These are phyloP conservation scores for Scyliorhinus canicula DNA, from an alignment of 2,797 vertebrate genomes.

Conservation along the genomic window DNA sequence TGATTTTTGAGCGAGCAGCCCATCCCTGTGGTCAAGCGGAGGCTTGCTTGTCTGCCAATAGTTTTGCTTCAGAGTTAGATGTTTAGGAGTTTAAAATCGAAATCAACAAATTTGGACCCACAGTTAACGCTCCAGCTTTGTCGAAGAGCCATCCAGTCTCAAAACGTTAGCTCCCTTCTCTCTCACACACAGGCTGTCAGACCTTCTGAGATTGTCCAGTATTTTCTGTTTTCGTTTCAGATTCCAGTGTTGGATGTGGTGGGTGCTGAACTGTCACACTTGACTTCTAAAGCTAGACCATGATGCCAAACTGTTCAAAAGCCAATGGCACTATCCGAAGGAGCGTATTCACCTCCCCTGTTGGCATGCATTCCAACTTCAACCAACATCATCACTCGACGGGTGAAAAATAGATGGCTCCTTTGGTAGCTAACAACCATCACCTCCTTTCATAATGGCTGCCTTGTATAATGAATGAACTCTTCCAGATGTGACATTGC, in stretches of 20 bases:
- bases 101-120: not conserved
- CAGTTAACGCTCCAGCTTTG: not conserved
- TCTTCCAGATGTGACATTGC: not conserved
- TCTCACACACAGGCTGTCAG: no score
- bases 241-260: no score
- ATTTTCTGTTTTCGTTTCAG: no score
- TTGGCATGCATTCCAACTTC: no score
- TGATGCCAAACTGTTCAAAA: no score
- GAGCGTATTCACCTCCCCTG: not conserved
- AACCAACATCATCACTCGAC: not conserved
- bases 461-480: no score
- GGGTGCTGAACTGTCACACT: not conserved
- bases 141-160: no score
- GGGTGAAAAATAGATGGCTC: not conserved
- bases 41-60: not conserved
- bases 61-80: not conserved
- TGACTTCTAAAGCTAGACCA: not conserved
- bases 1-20: not conserved
- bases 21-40: not conserved
- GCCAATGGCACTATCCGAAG: not conserved
- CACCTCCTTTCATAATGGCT: no score
- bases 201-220: no score
- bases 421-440: not conserved
- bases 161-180: no score
- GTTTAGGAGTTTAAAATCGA: not conserved